Base-by-base conservation (phyloP, 2,888 invertebrate genomes). In the Orthonychiurus folsomi region DNA sequence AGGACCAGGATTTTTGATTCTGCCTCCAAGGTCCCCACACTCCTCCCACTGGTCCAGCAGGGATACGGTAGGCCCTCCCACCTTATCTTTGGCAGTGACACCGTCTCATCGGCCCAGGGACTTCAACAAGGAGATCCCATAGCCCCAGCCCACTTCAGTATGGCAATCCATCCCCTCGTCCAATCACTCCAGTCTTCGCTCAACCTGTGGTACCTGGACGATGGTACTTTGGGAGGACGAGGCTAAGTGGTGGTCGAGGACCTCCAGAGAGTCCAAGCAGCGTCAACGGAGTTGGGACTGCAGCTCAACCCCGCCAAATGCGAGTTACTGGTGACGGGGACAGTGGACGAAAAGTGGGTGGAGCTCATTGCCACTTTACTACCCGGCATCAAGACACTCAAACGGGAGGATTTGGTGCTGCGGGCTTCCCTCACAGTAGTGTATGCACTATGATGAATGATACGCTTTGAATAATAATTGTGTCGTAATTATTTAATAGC, bases 121-220 rank as follows among this genome's bases (percentile, higher is more conserved):
- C 56, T 59, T 12, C 50, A 60, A 24, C 50, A 26, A 1, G 62
- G 65, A 23, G 52, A 59, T 21, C 2, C 62, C 56, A 23, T 62
- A 60, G 25, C 61, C 59, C 1, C 61, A 59, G 20, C 59, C 50
- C 2, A 18, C 23, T 65, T 65, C 56, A 48, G 55, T 23, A 24
- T 65, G 3, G 25, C 53, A 3, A 59, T 65, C 18, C 65, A 63
- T 1, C 50, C 53, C 1, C 18, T 60, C 2, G 47, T 65, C 21
- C 1, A 23, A 20, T n/a, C 26, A 2, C 2, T 63, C 0, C 15
- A 15, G 1, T 61, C 61, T 3, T 48, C 56, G 27, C 54, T 65
- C 1, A 61, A 61, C 12, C 1, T 63, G 5, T 65, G 52, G 52
- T 63, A 63, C 26, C 47, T 65, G 23, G 63, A 65, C 28, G 65